These are phyloP conservation scores for Caenorhabditis doughertyi DNA, from an alignment of 2,888 invertebrate genomes.

Conservation along the genomic window DNA sequence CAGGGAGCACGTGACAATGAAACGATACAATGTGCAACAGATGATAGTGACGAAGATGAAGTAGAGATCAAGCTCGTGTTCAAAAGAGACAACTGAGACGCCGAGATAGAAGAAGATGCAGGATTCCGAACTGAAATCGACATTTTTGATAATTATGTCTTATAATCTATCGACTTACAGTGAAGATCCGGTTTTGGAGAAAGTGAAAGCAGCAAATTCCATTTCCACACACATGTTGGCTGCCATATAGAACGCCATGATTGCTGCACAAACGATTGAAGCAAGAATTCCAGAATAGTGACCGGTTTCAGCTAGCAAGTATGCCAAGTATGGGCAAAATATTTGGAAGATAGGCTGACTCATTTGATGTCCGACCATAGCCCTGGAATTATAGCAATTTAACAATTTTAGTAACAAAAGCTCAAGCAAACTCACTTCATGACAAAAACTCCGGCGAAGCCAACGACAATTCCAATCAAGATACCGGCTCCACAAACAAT, in stretches of 20 bases:
- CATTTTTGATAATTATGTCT: too few relatives aligned
- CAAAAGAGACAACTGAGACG: slow-evolving; percentile 92
- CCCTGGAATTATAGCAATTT: slow-evolving; percentile 25
- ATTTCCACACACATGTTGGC: slow-evolving; percentile 76
- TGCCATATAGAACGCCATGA: slow-evolving; percentile 87
- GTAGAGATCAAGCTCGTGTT: slow-evolving; percentile 83
- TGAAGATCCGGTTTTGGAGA: slow-evolving; percentile 62
- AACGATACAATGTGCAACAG: slow-evolving; percentile 93
- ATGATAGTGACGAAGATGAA: slow-evolving; percentile 93
- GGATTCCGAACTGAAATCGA: slow-evolving; percentile 90
- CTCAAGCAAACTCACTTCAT: slow-evolving; percentile 66
- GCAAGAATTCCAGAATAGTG: slow-evolving; percentile 98
- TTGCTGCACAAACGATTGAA: slow-evolving; percentile 82
- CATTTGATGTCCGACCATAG: slow-evolving; percentile 60
- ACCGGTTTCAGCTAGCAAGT: slow-evolving; percentile 96
- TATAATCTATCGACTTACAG: slow-evolving; percentile 36
- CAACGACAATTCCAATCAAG: slow-evolving; percentile 66
- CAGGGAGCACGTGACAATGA: slow-evolving; percentile 85
- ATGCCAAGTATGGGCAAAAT: slow-evolving; percentile 96
- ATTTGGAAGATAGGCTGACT: slow-evolving; percentile 98
- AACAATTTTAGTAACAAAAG: neutral
- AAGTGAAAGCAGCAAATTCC: slow-evolving; percentile 89
- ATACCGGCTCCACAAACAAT: slow-evolving; percentile 75
- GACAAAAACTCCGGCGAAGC: slow-evolving; percentile 66
- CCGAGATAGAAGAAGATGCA: slow-evolving; percentile 99